These are phyloP conservation scores for Oxygymnocypris stewartii DNA, from an alignment of 2,113 vertebrate genomes.

Conservation along the genomic window DNA sequence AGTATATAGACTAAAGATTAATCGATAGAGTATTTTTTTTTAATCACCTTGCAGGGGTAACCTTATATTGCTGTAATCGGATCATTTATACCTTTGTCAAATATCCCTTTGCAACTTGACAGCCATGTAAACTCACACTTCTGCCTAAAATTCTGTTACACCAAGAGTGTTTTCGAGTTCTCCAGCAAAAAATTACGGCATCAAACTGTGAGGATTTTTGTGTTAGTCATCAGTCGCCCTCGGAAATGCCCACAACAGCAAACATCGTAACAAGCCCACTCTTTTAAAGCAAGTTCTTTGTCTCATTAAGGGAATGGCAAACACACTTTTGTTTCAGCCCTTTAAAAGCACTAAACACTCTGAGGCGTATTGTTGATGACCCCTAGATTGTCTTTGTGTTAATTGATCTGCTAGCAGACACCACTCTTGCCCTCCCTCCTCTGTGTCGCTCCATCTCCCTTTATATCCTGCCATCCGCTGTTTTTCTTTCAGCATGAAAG, in stretches of 20 bases:
- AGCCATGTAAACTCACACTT: background rate
- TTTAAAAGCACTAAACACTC: slow-evolving; percentile 50
- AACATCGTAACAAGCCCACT: background rate
- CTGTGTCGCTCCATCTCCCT: slow-evolving; percentile 54
- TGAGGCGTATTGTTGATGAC: slow-evolving; percentile 54
- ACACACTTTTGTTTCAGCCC: slow-evolving; percentile 51
- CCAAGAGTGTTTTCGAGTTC: background rate
- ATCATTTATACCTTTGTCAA: background rate
- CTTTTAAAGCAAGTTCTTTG: background rate
- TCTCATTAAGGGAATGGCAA: slow-evolving; percentile 52
- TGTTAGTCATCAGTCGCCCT: background rate
- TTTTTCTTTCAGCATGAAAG: slow-evolving; percentile 48
- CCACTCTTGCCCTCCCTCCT: slow-evolving; percentile 52
- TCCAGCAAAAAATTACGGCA: background rate
- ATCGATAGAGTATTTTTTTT: no score
- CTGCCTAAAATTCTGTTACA: background rate
- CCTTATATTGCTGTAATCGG: background rate
- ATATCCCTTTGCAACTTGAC: background rate
- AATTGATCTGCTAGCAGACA: slow-evolving; percentile 59
- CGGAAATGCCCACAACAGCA: background rate
- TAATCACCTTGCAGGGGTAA: background rate
- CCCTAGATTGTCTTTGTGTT: slow-evolving; percentile 67
- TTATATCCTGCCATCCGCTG: slow-evolving; percentile 21
- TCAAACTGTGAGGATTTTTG: background rate
- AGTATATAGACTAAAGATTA: background rate